Base-by-base conservation (phyloP, 2,797 vertebrate species). In the Etheostoma nigrum region DNA sequence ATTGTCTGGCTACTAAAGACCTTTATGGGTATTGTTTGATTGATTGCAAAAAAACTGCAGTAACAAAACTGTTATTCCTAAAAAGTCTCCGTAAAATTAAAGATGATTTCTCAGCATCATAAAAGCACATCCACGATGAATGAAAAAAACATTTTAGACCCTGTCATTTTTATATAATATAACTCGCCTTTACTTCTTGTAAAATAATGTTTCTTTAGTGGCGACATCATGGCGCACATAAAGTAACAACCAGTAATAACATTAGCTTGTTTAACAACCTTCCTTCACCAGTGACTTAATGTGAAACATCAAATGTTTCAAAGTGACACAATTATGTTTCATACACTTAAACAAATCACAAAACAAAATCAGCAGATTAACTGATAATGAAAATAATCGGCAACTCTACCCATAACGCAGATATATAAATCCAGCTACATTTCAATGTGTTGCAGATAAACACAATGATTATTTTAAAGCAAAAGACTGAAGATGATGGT, bases 1-100 rank as follows among this genome's bases (percentile, higher is more conserved):
- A 3, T 12, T 36, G 19, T 27, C 18, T 47, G 44, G 44, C 44
- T 47, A 30, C 16, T 15, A 4, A 19, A 57, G 18, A 47, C 13
- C 6, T 63, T 64, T 18, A 51, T 27, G 53, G 11, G 19, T 10
- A 6, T 11, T n/a, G 18, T n/a, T 58, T 33, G 30, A 44, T 0
- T 44, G 42, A 13, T 44, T 40, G 36, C 14, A 2, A 14, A 21
- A 18, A 58, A 36, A 12, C 44, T 42, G 21, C 33, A 10, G 16
- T 8, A 3, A 0, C 47, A 15, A 52, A 49, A 33, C 49, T 18
- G 23, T 42, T 40, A 19, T 4, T 48, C 7, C 44, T 25, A 6
- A 61, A 47, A 61, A 6, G 49, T 54, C n/a, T 33, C 23, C 19
- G 30, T 27, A 44, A 60, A 48, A 76, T 54, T 16, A 45, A 68